Conservation (phyloP, 2,888 invertebrate species). For the Pandemis heparana region DNA sequence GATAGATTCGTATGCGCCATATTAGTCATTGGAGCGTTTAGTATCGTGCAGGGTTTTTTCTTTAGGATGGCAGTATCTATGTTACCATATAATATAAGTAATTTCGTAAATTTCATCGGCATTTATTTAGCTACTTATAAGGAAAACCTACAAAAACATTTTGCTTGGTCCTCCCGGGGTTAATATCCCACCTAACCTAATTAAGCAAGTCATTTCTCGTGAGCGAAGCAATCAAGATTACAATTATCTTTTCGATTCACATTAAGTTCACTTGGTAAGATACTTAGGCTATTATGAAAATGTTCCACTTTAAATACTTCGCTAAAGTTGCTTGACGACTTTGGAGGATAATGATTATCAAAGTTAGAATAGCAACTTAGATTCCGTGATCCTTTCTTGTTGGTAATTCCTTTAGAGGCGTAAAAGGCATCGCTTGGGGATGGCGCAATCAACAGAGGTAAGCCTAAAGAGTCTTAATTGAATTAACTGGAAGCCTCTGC, state of each 20-base stretch:
- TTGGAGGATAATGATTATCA: constrained; percentile 29
- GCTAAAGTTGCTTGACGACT: constrained; percentile 7
- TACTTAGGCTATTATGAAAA: constrained; percentile 30
- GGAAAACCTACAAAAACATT: neutral
- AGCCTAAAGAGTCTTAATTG: neutral
- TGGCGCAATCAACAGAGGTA: neutral
- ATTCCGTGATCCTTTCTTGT: constrained; percentile 20
- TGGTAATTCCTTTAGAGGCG: constrained; percentile 11
- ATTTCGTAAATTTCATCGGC: neutral
- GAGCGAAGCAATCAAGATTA: constrained; percentile 28
- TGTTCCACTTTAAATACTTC: constrained; percentile 32
- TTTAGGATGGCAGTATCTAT: too few relatives aligned
- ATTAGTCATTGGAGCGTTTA: too few relatives aligned
- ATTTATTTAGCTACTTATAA: neutral
- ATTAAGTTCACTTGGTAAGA: constrained; percentile 23
- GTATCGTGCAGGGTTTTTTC: too few relatives aligned
- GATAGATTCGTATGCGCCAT: too few relatives aligned
- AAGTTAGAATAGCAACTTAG: constrained; percentile 13
- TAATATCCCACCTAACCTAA: constrained; percentile 4
- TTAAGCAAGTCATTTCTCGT: constrained; percentile 22
- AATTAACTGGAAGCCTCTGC: neutral
- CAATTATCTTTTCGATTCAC: constrained; percentile 33
- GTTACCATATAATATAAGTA: too few relatives aligned
- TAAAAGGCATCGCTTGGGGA: constrained; percentile 3
- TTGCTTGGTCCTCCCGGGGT: neutral